Conservation (phyloP, 1,140 invertebrate species). For the Zaprionus vittiger region DNA sequence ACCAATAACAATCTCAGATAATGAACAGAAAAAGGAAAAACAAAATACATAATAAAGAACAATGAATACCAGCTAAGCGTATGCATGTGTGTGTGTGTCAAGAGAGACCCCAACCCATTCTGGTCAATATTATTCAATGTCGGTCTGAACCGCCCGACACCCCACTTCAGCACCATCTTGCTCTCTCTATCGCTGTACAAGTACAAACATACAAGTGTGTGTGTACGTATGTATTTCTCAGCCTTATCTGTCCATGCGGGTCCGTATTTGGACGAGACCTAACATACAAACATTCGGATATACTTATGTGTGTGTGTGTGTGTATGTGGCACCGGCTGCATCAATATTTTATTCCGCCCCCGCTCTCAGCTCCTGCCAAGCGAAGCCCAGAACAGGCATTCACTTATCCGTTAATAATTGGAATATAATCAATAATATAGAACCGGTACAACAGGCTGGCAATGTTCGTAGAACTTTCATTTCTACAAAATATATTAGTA, state of each 20-base stretch:
- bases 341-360: conserved; percentile 29
- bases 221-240: conserved; percentile 5
- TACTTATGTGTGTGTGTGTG: background rate
- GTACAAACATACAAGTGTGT: background rate
- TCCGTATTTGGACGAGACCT: conserved; percentile 59
- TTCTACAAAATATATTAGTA: background rate
- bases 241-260: conserved; percentile 62
- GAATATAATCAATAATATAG: conserved; percentile 75
- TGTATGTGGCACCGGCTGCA: conserved; percentile 21
- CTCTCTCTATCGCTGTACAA: conserved; percentile 28
- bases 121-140: conserved; percentile 77
- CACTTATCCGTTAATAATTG: conserved; percentile 74
- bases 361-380: conserved; percentile 21
- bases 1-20: conserved; percentile 50
- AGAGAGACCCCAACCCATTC: conserved; percentile 48
- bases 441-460: conserved; percentile 23
- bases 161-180: conserved; percentile 15
- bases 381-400: conserved; percentile 31
- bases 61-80: conserved; percentile 31
- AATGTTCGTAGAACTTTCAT: conserved; percentile 12
- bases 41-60: conserved; percentile 31
- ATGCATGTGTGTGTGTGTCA: conserved; percentile 10
- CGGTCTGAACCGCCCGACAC: conserved; percentile 21
- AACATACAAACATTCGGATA: conserved; percentile 9
- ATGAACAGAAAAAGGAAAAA: conserved; percentile 25